These are phyloP conservation scores for Drosophila macrothrix DNA, from an alignment of 2,888 invertebrate species.

Conservation along the genomic window DNA sequence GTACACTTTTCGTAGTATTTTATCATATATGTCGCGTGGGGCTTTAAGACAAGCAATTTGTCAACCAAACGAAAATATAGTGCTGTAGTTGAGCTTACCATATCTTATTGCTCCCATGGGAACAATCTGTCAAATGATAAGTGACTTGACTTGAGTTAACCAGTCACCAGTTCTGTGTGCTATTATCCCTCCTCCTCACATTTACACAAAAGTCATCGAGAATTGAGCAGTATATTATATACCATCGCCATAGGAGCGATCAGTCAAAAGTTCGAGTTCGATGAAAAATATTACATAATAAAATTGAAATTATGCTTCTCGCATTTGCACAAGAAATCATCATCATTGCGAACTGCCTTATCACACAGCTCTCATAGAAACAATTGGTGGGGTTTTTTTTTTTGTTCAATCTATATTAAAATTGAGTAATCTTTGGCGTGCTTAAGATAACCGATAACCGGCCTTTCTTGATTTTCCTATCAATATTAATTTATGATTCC, in stretches of 20 bases:
- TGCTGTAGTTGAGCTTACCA: background rate
- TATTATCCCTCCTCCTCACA: accelerated
- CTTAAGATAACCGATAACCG: background rate
- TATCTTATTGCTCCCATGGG: background rate
- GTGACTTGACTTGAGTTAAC: background rate
- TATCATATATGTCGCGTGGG: background rate
- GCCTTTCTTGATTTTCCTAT: too few relatives aligned
- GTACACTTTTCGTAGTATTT: background rate
- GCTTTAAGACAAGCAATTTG: background rate
- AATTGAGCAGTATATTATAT: background rate
- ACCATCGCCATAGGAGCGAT: background rate
- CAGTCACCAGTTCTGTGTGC: background rate
- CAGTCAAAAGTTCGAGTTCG: background rate
- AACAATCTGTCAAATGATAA: background rate
- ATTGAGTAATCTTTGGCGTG: background rate
- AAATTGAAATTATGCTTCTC: background rate
- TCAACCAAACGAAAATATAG: conserved; percentile 1
- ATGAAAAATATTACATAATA: background rate
- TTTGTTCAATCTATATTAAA: background rate
- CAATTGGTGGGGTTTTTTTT: background rate
- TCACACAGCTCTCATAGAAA: background rate
- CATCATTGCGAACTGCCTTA: background rate
- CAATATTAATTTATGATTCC: background rate
- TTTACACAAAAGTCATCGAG: background rate
- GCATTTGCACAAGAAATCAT: background rate